These are phyloP conservation scores for Mallateleia sp. DNA, from an alignment of 2,888 invertebrate species.

Conservation along the genomic window DNA sequence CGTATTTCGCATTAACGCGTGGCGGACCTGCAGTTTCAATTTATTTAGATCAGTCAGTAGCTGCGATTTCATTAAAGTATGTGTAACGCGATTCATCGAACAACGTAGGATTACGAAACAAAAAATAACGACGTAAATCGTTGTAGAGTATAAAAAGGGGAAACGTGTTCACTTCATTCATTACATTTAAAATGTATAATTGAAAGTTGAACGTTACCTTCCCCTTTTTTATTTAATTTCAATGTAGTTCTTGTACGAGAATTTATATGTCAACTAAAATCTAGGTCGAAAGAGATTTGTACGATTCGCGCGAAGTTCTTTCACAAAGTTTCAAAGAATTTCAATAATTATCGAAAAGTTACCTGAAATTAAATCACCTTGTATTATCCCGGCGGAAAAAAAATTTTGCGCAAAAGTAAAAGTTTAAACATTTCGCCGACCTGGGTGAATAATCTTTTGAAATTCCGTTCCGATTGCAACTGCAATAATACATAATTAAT, in stretches of 20 bases:
- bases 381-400: constrained; percentile 13
- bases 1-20: constrained; percentile 33
- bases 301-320: constrained; percentile 39
- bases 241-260: background rate
- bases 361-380: constrained; percentile 16
- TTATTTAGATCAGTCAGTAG: constrained; percentile 43
- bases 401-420: constrained; percentile 39
- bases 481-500: constrained; percentile 20
- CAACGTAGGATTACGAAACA: constrained; percentile 1
- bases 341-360: constrained; percentile 33
- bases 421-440: constrained; percentile 36
- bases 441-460: background rate
- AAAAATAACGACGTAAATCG: constrained; percentile 7
- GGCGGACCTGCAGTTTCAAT: constrained; percentile 17
- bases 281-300: constrained; percentile 50
- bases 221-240: constrained; percentile 2
- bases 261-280: constrained; percentile 30
- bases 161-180: constrained; percentile 28
- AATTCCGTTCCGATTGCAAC: constrained; percentile 10
- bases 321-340: constrained; percentile 48
- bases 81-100: constrained; percentile 32
- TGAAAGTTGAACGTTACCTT: constrained; percentile 3
- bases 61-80: constrained; percentile 48
- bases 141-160: background rate
- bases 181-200: constrained; percentile 11